phyloP scores from a whole-genome alignment of 2,113 vertebrate species.

The Psilopsiagon aymara region DNA sequence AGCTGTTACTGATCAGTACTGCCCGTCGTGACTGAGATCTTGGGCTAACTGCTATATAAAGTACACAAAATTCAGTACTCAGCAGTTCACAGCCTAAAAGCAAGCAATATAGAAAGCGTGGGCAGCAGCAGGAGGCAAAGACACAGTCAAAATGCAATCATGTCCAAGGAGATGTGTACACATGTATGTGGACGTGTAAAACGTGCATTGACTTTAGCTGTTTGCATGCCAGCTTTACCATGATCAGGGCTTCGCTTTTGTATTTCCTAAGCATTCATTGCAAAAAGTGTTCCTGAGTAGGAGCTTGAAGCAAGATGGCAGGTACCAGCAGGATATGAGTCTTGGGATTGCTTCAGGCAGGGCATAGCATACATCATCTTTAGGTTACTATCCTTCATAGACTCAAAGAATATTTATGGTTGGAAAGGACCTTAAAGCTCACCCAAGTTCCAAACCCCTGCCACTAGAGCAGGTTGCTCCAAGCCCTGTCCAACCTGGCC shows the following conservation, averaged over 20 bases:
- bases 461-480: background rate
- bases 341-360: background rate
- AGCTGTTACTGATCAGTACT: background rate
- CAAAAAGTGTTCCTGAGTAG: background rate
- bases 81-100: background rate
- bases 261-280: background rate
- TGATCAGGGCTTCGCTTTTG: background rate
- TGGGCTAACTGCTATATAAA: background rate
- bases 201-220: background rate
- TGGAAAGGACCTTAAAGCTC: background rate
- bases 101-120: accelerated
- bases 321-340: background rate
- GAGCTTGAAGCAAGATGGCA: background rate
- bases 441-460: background rate
- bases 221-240: background rate
- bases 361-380: background rate
- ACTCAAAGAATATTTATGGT: background rate
- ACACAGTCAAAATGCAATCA: background rate
- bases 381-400: background rate
- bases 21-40: background rate
- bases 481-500: background rate
- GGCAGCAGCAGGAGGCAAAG: background rate
- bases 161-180: background rate
- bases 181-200: background rate
- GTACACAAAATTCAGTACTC: background rate